Conservation (phyloP, 2,113 vertebrate genomes). For the Falco punctatus region DNA sequence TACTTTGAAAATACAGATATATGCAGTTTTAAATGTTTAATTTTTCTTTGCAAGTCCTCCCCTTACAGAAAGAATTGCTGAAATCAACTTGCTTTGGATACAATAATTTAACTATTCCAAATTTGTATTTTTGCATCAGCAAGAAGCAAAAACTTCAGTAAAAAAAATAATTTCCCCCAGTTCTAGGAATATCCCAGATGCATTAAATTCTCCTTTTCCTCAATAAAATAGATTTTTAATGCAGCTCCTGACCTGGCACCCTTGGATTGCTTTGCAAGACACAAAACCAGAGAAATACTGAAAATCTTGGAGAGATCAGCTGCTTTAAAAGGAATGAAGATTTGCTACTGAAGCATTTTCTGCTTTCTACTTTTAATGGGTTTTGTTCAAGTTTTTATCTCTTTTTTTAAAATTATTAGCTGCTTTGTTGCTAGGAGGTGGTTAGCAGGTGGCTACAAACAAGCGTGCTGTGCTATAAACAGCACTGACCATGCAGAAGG, state of each 20-base stretch:
- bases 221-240: neutral
- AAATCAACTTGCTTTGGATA: neutral
- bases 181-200: neutral
- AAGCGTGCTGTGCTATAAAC: neutral
- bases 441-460: neutral
- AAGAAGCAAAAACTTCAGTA: neutral
- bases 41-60: neutral
- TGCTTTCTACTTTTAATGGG: neutral
- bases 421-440: neutral
- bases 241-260: neutral
- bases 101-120: neutral
- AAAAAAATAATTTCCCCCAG: neutral
- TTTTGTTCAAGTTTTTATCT: neutral
- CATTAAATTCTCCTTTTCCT: neutral
- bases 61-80: neutral
- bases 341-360: fast-evolving
- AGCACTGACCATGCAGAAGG: neutral
- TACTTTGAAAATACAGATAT: neutral
- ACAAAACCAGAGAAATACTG: neutral
- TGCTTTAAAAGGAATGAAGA: neutral
- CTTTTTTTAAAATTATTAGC: neutral
- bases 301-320: neutral
- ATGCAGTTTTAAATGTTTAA: neutral
- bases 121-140: neutral
- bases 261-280: neutral